These are phyloP conservation scores for Rhingia campestris DNA, from an alignment of 2,888 invertebrate species.

Conservation along the genomic window DNA sequence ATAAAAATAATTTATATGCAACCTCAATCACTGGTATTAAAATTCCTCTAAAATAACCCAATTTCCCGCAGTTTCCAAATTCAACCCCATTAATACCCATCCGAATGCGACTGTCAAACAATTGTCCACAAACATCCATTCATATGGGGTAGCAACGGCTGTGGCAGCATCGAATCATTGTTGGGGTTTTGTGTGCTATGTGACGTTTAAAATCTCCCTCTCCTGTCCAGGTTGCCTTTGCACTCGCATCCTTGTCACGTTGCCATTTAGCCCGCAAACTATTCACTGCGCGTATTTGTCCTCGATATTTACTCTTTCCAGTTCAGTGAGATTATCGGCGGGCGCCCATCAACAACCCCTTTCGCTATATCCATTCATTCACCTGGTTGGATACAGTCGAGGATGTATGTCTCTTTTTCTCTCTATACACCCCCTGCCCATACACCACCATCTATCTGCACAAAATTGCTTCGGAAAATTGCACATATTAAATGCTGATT, in stretches of 20 bases:
- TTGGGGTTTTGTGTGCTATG: background rate
- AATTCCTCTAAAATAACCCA: slow-evolving; percentile 16
- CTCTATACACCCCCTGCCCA: too few species aligned
- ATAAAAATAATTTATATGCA: slow-evolving; percentile 18
- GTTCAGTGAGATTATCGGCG: slow-evolving; percentile 49
- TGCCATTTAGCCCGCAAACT: slow-evolving; percentile 55
- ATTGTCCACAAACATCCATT: slow-evolving; percentile 23
- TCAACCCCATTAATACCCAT: slow-evolving; percentile 14
- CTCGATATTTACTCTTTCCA: slow-evolving; percentile 50
- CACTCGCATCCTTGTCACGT: slow-evolving; percentile 43
- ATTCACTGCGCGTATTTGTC: slow-evolving; percentile 63
- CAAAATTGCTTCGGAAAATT: slow-evolving; percentile 67
- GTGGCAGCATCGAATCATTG: background rate
- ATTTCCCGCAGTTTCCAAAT: slow-evolving; percentile 24
- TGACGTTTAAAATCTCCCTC: slow-evolving; percentile 15
- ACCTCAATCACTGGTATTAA: slow-evolving; percentile 13
- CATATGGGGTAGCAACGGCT: background rate
- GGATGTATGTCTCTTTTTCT: background rate
- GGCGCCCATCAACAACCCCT: slow-evolving; percentile 38
- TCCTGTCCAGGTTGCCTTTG: slow-evolving; percentile 6
- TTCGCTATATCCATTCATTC: slow-evolving; percentile 41
- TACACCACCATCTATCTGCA: background rate
- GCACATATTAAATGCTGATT: slow-evolving; percentile 73
- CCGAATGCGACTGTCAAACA: slow-evolving; percentile 34
- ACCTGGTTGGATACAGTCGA: slow-evolving; percentile 21